Evolutionary conservation across 2,888 invertebrate genomes (phyloP), one percentile per base, ranked within the genome.

Genomic region (Callyntrura guangdongensis): DNA sequence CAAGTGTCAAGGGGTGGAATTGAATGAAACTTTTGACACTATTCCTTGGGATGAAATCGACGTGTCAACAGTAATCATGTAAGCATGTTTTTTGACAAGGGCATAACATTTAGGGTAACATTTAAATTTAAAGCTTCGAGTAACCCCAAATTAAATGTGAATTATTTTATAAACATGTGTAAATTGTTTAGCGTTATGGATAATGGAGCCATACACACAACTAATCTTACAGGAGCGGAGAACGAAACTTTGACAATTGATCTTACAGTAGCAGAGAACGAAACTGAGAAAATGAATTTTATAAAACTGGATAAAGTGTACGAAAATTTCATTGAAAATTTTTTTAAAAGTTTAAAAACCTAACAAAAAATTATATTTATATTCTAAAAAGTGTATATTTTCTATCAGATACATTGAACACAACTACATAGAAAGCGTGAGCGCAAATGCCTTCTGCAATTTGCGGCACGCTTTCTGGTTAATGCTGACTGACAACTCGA

Each of bases 1-100:
- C 45, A 45, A 67, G 12, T 88, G 88, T 67, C 49, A 64, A 11
- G 79, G 74, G 45, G 64, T n/a, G 45, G 22, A 11, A 5, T 25
- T 77, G 77, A 81, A 47, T 9, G 56, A 56, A 14, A 17, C 74
- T 59, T 59, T 59, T 69, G 59, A 53, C 2, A 45, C 22, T 12
- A 82, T 88, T 22, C 88, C 88, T 6, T 88, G 88, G 88, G 8
- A 69, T 8, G 17, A 72, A n/a, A 53, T 88, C 56, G 88, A 88
- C 25, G 12, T 12, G 3, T 2, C 36, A 0, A 22, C 86, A 1
- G 53, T 14, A 11, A 79, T 56, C 0, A 81, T 87, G 86, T 87
- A 67, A 59, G 49, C 20, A 22, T 11, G 49, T 3, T 17, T 49
- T 2, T 74, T 17, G n/a, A n/a, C n/a, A n/a, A n/a, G n/a, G n/a